Conservation (phyloP, 1,140 invertebrate species). For the Whitmania pigra region DNA sequence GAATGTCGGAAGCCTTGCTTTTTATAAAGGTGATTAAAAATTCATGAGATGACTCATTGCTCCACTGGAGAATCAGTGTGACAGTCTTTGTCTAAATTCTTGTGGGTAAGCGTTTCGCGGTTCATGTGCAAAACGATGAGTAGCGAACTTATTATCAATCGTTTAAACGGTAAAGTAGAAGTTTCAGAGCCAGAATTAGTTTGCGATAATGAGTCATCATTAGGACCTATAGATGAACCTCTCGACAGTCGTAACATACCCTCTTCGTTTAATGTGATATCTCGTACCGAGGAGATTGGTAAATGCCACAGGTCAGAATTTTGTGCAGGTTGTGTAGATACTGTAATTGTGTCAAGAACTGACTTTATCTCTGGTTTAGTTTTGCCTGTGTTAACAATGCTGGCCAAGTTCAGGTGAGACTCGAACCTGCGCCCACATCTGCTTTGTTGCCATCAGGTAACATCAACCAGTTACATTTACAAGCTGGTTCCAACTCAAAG, state of each 20-base stretch:
- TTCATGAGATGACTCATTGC: too few species aligned
- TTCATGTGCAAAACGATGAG: too few species aligned
- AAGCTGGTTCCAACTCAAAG: conserved; percentile 19
- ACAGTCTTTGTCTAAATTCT: too few species aligned
- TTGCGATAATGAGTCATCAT: too few species aligned
- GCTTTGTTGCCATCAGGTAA: conserved; percentile 33
- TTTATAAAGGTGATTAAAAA: too few species aligned
- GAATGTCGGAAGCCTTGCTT: too few species aligned
- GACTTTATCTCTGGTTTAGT: background rate
- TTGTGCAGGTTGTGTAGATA: background rate
- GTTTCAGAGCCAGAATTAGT: too few species aligned
- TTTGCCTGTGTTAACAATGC: conserved; percentile 28
- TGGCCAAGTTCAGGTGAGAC: conserved; percentile 27
- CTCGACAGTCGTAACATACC: conserved; percentile 40
- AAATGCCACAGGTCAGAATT: conserved; percentile 27
- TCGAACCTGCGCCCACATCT: conserved; percentile 22
- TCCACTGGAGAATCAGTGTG: too few species aligned
- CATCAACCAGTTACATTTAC: conserved; percentile 23
- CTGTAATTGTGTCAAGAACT: background rate
- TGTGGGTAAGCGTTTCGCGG: too few species aligned
- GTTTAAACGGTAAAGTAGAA: too few species aligned
- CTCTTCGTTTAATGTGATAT: conserved; percentile 38
- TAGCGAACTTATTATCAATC: too few species aligned
- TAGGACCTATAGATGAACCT: conserved; percentile 33
- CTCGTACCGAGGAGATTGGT: conserved; percentile 32